Evolutionary conservation across 2,797 vertebrate genomes (phyloP).

Genomic region (Typhlichthys eigenmanni): DNA sequence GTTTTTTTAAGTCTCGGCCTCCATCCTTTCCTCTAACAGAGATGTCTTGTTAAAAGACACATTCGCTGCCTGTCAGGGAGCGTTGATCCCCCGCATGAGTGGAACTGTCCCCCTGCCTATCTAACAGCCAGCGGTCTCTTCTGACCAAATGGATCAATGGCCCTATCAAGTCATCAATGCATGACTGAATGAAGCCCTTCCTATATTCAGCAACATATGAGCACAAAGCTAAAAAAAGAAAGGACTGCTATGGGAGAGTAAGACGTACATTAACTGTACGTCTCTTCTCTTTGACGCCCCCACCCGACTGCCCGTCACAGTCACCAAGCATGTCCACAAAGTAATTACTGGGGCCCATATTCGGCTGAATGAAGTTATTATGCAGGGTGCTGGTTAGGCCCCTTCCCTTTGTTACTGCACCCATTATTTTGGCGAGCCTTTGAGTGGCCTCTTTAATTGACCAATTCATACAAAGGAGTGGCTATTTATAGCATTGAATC

Average conservation of each 20-base stretch:
- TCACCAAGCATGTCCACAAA: slow-evolving; percentile 36
- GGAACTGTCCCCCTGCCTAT: no score
- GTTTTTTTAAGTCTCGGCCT: background rate
- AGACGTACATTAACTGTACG: slow-evolving; percentile 8
- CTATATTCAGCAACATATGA: slow-evolving; percentile 45
- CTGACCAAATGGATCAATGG: background rate
- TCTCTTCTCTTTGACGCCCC: slow-evolving; percentile 32
- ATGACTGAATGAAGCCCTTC: slow-evolving; percentile 28
- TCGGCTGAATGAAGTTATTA: slow-evolving; percentile 77
- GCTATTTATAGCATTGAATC: slow-evolving; percentile 68
- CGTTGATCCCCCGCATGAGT: no score
- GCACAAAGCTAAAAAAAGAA: slow-evolving; percentile 56
- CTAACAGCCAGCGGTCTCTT: background rate
- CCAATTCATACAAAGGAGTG: slow-evolving; percentile 47
- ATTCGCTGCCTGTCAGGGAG: no score
- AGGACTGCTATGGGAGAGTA: slow-evolving; percentile 21
- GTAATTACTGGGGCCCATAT: slow-evolving; percentile 75
- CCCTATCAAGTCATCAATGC: background rate
- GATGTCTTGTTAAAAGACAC: no score
- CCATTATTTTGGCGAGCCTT: slow-evolving; percentile 58
- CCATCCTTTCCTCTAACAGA: background rate
- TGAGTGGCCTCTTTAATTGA: slow-evolving; percentile 58
- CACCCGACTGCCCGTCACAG: slow-evolving; percentile 19
- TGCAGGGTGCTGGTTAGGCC: slow-evolving; percentile 60
- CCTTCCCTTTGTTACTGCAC: slow-evolving; percentile 49